phyloP scores from a whole-genome alignment of 2,888 invertebrate species.

The Lochmaea crataegi region DNA sequence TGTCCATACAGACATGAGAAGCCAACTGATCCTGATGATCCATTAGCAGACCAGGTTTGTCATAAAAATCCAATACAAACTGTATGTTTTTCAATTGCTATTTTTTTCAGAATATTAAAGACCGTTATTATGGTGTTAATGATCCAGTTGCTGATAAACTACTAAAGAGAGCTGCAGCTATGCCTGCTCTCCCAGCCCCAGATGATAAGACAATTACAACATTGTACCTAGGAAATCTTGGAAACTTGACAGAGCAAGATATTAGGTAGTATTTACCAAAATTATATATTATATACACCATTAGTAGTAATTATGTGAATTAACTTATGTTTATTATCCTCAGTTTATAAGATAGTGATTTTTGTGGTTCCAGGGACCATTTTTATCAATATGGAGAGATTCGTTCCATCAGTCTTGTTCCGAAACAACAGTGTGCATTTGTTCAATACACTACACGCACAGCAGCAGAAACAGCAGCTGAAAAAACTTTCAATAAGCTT shows the following conservation, averaged over 20 bases:
- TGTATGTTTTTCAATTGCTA: slow-evolving; percentile 57
- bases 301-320: too few relatives aligned
- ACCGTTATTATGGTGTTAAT: slow-evolving; percentile 93
- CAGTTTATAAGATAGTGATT: neutral
- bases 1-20: slow-evolving; percentile 96
- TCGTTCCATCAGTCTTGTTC: slow-evolving; percentile 90
- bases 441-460: slow-evolving; percentile 93
- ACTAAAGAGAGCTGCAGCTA: slow-evolving; percentile 88
- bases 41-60: slow-evolving; percentile 80
- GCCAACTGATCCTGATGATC: slow-evolving; percentile 97
- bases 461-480: slow-evolving; percentile 94
- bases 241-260: slow-evolving; percentile 91
- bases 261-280: slow-evolving; percentile 67
- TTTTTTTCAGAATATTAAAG: slow-evolving; percentile 84
- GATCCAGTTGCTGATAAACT: slow-evolving; percentile 97
- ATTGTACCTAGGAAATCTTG: slow-evolving; percentile 95
- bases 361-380: slow-evolving; percentile 76
- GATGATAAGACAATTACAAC: slow-evolving; percentile 97
- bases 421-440: slow-evolving; percentile 96
- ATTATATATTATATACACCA: neutral
- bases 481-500: slow-evolving; percentile 95
- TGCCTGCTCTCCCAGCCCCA: slow-evolving; percentile 95
- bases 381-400: slow-evolving; percentile 99
- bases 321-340: neutral
- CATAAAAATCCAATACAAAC: neutral